phyloP scores from a whole-genome alignment of 1,140 invertebrate genomes.

The Lordiphosa mommai region DNA sequence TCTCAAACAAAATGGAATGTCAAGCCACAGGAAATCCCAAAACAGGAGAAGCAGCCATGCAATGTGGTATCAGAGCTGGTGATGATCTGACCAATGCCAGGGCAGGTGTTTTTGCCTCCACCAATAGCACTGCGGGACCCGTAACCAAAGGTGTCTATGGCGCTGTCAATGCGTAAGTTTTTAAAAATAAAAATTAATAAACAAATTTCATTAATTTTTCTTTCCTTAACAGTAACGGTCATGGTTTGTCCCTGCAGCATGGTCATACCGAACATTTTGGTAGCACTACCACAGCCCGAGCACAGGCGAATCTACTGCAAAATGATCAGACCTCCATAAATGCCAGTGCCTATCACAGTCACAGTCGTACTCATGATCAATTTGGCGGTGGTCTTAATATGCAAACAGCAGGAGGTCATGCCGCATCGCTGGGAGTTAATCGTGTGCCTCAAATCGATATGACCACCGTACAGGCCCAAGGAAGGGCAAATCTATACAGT shows the following conservation, averaged over 20 bases:
- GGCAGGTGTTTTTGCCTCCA: slow-evolving; percentile 48
- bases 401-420: slow-evolving; percentile 38
- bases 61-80: slow-evolving; percentile 25
- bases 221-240: slow-evolving; percentile 35
- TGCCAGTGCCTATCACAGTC: slow-evolving; percentile 43
- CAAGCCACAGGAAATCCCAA: slow-evolving; percentile 35
- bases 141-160: slow-evolving; percentile 59
- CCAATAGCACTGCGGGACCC: slow-evolving; percentile 29
- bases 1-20: slow-evolving; percentile 38
- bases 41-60: slow-evolving; percentile 41
- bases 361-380: slow-evolving; percentile 34
- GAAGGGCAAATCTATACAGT: slow-evolving; percentile 43
- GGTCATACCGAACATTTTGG: slow-evolving; percentile 38
- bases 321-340: slow-evolving; percentile 15
- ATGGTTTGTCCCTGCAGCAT: slow-evolving; percentile 45
- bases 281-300: slow-evolving; percentile 27
- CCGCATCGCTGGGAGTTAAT: slow-evolving; percentile 32
- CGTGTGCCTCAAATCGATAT: slow-evolving; percentile 50
- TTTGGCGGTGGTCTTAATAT: slow-evolving; percentile 42
- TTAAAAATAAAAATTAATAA: not conserved
- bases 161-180: slow-evolving; percentile 52
- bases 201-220: not conserved
- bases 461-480: slow-evolving; percentile 40
- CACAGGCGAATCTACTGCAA: slow-evolving; percentile 39
- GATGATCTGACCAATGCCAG: slow-evolving; percentile 29